A percentile compares a stretch with the other conserved stretches of the same genome.
Conservation (phyloP, 2,797 vertebrate species). For the Sebastes paucispinis region DNA sequence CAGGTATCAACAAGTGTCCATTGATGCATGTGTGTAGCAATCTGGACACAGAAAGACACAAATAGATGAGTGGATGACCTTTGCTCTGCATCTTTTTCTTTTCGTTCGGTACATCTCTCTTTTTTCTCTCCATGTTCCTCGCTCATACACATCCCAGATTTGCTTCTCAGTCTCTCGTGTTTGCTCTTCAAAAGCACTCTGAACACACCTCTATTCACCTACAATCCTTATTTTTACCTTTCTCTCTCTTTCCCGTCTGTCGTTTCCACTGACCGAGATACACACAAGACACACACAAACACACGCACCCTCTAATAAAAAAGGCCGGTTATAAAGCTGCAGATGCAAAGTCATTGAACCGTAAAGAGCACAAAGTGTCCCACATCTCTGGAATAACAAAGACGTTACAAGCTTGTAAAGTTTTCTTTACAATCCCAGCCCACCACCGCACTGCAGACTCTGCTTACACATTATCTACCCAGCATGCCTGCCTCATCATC, state of each 20-base stretch:
- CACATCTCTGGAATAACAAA: constrained; percentile 20
- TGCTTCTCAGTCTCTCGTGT: constrained; percentile 1
- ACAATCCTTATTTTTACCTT: constrained; percentile 24
- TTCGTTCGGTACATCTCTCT: neutral
- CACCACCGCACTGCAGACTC: constrained; percentile 37
- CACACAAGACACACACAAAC: neutral
- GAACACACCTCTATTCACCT: constrained; percentile 34
- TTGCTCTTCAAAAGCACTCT: constrained; percentile 39
- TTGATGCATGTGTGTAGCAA: neutral
- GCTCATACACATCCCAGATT: neutral
- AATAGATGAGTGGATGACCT: neutral
- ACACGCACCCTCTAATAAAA: constrained; percentile 29
- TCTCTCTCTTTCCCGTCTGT: constrained; percentile 16
- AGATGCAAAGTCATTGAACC: constrained; percentile 28
- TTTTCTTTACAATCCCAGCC: constrained; percentile 20
- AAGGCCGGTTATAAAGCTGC: constrained; percentile 40
- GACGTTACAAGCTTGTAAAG: constrained; percentile 40
- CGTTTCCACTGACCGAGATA: constrained; percentile 60
- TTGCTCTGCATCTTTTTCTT: neutral
- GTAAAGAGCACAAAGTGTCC: constrained; percentile 12
- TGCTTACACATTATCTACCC: neutral
- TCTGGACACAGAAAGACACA: neutral
- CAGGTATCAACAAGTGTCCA: constrained; percentile 46
- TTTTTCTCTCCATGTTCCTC: neutral
- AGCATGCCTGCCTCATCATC: neutral